Evolutionary conservation across 2,797 vertebrate species (phyloP).

Genomic region (Scyliorhinus canicula): DNA sequence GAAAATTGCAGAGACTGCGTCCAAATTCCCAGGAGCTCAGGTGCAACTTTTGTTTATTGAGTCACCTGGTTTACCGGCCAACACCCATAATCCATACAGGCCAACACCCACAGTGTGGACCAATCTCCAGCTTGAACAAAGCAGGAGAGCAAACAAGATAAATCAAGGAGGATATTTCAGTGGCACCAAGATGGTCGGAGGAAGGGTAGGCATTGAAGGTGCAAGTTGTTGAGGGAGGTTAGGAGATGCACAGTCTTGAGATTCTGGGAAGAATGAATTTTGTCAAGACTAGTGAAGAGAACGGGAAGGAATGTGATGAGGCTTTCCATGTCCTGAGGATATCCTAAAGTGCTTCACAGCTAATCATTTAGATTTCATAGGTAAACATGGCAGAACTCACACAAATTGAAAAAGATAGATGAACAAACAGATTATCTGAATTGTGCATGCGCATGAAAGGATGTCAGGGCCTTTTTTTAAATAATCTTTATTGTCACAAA

Average conservation of each 20-base stretch:
- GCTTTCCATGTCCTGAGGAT: neutral
- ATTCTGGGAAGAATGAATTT: neutral
- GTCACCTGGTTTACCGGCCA: neutral
- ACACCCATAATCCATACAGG: neutral
- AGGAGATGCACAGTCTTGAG: neutral
- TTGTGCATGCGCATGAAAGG: neutral
- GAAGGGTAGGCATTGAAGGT: neutral
- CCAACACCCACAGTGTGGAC: neutral
- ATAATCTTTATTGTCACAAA: too few relatives aligned
- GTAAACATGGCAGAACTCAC: neutral
- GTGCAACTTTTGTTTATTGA: constrained; percentile 49
- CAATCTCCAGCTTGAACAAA: neutral
- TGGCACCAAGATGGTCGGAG: neutral
- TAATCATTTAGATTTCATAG: neutral
- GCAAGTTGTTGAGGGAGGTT: neutral
- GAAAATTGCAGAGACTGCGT: constrained; percentile 69
- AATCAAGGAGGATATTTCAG: neutral
- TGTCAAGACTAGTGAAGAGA: neutral
- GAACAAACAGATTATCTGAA: neutral
- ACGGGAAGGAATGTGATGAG: neutral
- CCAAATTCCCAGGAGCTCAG: constrained; percentile 79
- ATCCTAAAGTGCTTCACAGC: neutral
- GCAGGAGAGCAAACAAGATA: neutral
- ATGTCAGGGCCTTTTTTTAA: neutral
- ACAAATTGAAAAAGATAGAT: neutral